Evolutionary conservation across 2,797 vertebrate species (phyloP).

Genomic region (Centropyge bicolor): DNA sequence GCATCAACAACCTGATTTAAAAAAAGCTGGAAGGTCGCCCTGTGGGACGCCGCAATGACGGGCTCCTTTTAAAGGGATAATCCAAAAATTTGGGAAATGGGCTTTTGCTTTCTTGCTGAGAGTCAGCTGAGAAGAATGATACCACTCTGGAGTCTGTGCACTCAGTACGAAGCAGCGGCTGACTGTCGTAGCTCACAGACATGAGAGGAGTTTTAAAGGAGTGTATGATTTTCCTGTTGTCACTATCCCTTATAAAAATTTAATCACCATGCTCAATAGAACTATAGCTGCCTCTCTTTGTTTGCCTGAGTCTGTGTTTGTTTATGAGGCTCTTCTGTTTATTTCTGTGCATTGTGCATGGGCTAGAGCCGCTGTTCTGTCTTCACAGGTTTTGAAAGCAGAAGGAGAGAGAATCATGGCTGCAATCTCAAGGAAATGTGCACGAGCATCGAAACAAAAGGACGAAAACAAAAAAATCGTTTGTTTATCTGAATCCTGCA

Average conservation of each 20-base stretch:
- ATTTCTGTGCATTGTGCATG: conserved; percentile 14
- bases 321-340: conserved; percentile 7
- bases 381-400: conserved; percentile 19
- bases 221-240: not conserved
- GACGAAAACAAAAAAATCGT: not conserved
- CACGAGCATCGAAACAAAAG: not conserved
- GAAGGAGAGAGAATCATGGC: conserved; percentile 9
- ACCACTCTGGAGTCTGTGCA: too few species aligned
- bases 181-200: not conserved
- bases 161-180: not conserved
- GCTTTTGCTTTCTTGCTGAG: not conserved
- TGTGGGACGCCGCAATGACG: not conserved
- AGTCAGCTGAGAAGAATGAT: not conserved
- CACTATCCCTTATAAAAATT: conserved; percentile 6
- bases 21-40: not conserved
- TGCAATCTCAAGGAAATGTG: conserved; percentile 1
- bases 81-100: not conserved
- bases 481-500: conserved; percentile 19
- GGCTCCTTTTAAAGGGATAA: not conserved
- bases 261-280: conserved; percentile 1
- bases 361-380: conserved; percentile 11
- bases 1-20: not conserved
- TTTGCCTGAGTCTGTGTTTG: not conserved
- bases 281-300: not conserved
- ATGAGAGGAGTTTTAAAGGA: not conserved